Base-by-base conservation (phyloP, 2,113 vertebrate genomes). In the Thunnus maccoyii region DNA sequence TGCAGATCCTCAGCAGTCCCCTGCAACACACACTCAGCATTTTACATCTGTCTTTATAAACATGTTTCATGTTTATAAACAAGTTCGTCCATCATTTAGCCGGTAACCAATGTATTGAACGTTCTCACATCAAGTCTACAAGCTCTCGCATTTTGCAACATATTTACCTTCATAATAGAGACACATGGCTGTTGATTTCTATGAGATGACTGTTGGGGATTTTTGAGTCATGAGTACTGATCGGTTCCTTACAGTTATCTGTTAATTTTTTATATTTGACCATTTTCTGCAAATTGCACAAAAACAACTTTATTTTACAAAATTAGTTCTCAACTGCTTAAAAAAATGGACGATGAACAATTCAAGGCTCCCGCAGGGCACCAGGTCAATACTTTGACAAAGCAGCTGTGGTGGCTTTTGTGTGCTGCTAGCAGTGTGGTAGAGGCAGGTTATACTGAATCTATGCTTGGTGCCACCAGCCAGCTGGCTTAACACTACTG, bases 401-500 rank as follows among this genome's bases (percentile, higher is more conserved):
- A 64, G 52, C 48, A 55, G 20, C 10, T 70, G 47, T n/a, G 14
- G 4, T 30, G 0, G 9, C 16, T 64, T 63, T 63, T 79, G 50
- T 25, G 17, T 32, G 14, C 14, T 50, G 10, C 12, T 60, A 16
- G 48, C 69, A 50, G 54, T 55, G 32, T 65, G 72, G 17, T 18
- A 16, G 27, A 65, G 68, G 46, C 61, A 77, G 63, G 82, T 84
- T 82, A 76, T 68, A 51, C 46, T 46, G 65, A 44, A 72, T 79
- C 77, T 68, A 60, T 11, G 1, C 56, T 78, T 46, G 48, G 22
- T 72, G 67, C 73, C 76, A 80, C 72, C 74, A 72, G 80, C 78
- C 76, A 79, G 78, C 83, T 84, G 84, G 72, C 71, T 82, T 76
- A 78, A 70, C 73, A 75, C 76, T 78, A 71, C 60, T 68, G 72